phyloP scores from a whole-genome alignment of 1,140 invertebrate species.

The Triops cancriformis region DNA sequence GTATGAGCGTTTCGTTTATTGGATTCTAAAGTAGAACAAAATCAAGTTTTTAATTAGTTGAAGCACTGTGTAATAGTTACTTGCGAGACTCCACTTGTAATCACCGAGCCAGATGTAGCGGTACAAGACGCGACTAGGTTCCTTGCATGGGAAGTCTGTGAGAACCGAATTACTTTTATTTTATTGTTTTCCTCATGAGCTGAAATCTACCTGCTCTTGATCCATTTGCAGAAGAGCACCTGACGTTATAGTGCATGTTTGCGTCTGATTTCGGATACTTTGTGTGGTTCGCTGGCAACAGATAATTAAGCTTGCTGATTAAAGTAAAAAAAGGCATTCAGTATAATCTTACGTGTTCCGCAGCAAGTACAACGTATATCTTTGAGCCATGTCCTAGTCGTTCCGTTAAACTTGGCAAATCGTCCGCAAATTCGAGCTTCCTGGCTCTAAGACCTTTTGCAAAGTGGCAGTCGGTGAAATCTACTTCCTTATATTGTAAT shows the following conservation, averaged over 20 bases:
- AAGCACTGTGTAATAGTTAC: neutral
- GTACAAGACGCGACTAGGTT: neutral
- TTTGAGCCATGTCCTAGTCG: neutral
- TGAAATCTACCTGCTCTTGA: neutral
- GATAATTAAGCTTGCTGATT: neutral
- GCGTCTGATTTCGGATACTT: neutral
- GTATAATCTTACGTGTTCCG: neutral
- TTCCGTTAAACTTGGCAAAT: neutral
- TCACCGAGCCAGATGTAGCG: neutral
- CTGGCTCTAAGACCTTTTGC: neutral
- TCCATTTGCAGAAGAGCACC: neutral
- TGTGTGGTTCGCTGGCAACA: neutral
- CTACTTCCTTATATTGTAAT: neutral
- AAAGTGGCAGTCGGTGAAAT: neutral
- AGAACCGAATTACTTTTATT: neutral
- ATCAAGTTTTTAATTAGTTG: too few relatives aligned
- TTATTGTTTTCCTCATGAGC: neutral
- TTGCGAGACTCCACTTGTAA: neutral
- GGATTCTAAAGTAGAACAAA: too few relatives aligned
- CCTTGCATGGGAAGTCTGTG: neutral
- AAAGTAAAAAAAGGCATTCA: neutral
- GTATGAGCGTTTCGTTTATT: too few relatives aligned
- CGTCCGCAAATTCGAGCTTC: neutral
- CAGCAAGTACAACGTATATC: neutral
- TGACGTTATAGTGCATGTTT: neutral